Conservation (phyloP, 2,888 invertebrate species). For the Drosophila paranaensis region DNA sequence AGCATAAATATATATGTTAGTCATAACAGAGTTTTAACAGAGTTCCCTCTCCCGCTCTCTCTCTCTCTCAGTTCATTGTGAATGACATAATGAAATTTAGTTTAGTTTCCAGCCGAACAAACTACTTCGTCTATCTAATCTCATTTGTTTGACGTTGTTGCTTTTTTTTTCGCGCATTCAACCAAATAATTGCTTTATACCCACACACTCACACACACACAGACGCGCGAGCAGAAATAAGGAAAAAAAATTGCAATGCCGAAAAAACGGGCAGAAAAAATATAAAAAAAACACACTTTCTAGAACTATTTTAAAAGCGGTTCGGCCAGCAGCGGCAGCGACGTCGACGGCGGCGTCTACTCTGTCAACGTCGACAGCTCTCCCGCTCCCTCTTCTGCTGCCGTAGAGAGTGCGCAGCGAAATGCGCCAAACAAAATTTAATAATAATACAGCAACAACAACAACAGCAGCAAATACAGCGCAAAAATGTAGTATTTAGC, state of each 20-base stretch:
- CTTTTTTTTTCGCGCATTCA: slow-evolving; percentile 63
- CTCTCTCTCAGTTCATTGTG: not conserved
- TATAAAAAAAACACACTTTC: slow-evolving; percentile 61
- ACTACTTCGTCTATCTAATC: slow-evolving; percentile 75
- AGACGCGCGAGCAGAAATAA: slow-evolving; percentile 25
- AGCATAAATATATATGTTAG: not conserved
- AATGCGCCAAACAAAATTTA: slow-evolving; percentile 77
- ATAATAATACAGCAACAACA: slow-evolving; percentile 66
- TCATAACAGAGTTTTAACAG: no score
- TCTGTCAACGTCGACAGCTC: not conserved
- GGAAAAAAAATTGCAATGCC: slow-evolving; percentile 48
- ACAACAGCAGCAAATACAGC: slow-evolving; percentile 20
- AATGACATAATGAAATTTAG: slow-evolving; percentile 30
- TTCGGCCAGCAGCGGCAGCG: slow-evolving; percentile 18
- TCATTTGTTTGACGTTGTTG: slow-evolving; percentile 40
- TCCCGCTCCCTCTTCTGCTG: not conserved
- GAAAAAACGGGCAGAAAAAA: slow-evolving; percentile 39
- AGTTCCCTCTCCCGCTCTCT: no score
- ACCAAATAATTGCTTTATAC: slow-evolving; percentile 71
- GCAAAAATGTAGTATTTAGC: slow-evolving; percentile 76
- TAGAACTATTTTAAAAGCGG: slow-evolving; percentile 71
- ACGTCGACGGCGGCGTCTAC: slow-evolving; percentile 14
- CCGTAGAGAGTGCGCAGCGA: slow-evolving; percentile 47
- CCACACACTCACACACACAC: slow-evolving; percentile 27
- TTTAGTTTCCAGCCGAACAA: slow-evolving; percentile 67